Evolutionary conservation across 1,140 invertebrate genomes (phyloP), one percentile per base, ranked within the genome.

Genomic region (Eumeta japonica): DNA sequence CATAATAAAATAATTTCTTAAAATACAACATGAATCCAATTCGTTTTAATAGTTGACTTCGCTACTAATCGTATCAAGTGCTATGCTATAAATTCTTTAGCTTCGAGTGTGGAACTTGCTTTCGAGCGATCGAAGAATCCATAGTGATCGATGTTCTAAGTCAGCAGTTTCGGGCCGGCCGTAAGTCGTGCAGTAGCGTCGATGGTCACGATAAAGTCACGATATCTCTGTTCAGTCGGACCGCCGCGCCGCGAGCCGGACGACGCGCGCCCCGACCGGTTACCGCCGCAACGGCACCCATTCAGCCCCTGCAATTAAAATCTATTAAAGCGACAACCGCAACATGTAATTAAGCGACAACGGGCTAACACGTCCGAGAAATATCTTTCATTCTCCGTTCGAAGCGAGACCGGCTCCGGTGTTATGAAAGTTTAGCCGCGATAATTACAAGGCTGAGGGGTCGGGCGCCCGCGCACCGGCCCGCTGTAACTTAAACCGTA

Each of bases 371-470:
- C 34, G 41, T 62, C 31, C 5, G 10, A 11, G 55, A 68, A 66
- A 58, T 68, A 63, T 72, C 49, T 67, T 52, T 63, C 53, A 61
- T 62, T 64, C 57, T 62, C 56, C 57, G 62, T 57, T 59, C 48
- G 60, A 52, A 45, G 56, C 45, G 42, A 46, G 36, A 10, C 14
- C n/a, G 35, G 20, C 20, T 24, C 5, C 46, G 43, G 41, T 54
- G 50, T 64, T 65, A 72, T 65, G 61, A 58, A 59, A 65, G 55
- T 63, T 60, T 62, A 55, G 28, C 28, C 28, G 51, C 47, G 50
- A 55, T 72, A 63, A 68, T 67, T 61, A 58, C 49, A 65, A 31
- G 43, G 48, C 39, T 42, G 27, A 42, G n/a, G n/a, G n/a, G n/a
- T n/a, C n/a, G n/a, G n/a, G n/a, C n/a, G n/a, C n/a, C n/a, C n/a